Percentiles rank a stretch among this genome's conserved stretches.
Evolutionary conservation across 2,888 invertebrate genomes (phyloP).

Genomic region (Siphlonurus alternatus): DNA sequence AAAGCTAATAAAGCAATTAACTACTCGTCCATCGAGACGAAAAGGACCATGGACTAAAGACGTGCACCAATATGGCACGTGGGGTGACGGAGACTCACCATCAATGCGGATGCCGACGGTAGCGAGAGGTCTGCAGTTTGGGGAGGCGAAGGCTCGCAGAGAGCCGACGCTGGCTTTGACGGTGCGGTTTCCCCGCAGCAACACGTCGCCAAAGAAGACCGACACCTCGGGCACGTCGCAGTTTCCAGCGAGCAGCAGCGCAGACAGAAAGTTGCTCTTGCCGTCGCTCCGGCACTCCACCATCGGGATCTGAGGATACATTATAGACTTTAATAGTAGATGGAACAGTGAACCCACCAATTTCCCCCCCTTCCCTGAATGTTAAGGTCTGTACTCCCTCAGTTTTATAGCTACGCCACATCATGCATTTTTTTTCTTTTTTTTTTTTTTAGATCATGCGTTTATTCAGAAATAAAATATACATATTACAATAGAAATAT

Average conservation of each 20-base stretch:
- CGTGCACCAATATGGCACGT: too few relatives aligned
- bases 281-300: slow-evolving; percentile 91
- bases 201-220: slow-evolving; percentile 72
- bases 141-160: slow-evolving; percentile 69
- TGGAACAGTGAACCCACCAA: not conserved
- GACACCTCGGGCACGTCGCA: slow-evolving; percentile 80
- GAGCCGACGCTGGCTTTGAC: slow-evolving; percentile 55
- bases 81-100: slow-evolving; percentile 27
- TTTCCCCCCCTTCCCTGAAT: not conserved
- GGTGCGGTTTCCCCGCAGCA: slow-evolving; percentile 79
- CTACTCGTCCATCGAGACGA: too few relatives aligned
- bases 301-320: slow-evolving; percentile 80
- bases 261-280: slow-evolving; percentile 78
- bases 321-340: slow-evolving; percentile 10
- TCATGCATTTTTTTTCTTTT: too few relatives aligned
- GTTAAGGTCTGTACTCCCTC: too few relatives aligned
- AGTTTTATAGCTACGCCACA: too few relatives aligned
- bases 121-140: slow-evolving; percentile 70
- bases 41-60: too few relatives aligned
- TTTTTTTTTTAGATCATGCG: too few relatives aligned
- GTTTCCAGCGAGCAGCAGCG: slow-evolving; percentile 76
- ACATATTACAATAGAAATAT: too few relatives aligned
- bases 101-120: slow-evolving; percentile 65
- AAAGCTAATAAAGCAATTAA: too few relatives aligned
- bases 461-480: too few relatives aligned